These are phyloP conservation scores for Cavia aperea DNA, from an alignment of 2,113 vertebrate genomes.

Conservation along the genomic window DNA sequence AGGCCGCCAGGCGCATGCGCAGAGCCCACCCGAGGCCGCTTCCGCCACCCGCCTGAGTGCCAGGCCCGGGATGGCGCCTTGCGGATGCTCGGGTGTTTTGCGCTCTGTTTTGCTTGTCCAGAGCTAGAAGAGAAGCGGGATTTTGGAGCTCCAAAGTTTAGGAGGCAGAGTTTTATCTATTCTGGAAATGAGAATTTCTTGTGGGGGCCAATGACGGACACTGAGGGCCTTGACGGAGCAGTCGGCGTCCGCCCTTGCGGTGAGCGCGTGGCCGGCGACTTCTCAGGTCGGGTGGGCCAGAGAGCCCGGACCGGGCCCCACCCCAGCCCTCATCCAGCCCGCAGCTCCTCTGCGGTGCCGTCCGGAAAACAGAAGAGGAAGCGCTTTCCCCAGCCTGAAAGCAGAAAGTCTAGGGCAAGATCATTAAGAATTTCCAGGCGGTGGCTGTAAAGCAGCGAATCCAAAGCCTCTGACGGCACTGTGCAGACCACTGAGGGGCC, in stretches of 20 bases:
- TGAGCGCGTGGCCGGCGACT: neutral
- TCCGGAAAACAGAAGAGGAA: neutral
- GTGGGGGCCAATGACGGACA: neutral
- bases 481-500: neutral
- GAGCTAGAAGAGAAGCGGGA: neutral
- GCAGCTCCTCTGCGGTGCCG: too few relatives aligned
- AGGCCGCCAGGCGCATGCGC: neutral
- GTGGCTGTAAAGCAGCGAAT: neutral
- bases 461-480: neutral
- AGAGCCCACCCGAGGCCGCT: neutral
- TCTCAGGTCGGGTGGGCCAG: neutral
- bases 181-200: conserved; percentile 10
- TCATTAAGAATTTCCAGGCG: neutral
- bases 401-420: neutral
- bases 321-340: neutral
- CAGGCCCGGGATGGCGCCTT: neutral
- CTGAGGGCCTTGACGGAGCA: neutral
- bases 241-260: neutral
- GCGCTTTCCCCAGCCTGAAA: neutral
- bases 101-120: neutral
- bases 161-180: neutral
- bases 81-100: neutral
- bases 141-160: neutral
- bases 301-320: neutral
- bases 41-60: neutral